phyloP scores from a whole-genome alignment of 35 echinoderm and acorn worm genomes.

The Heliocidaris erythrogramma region DNA sequence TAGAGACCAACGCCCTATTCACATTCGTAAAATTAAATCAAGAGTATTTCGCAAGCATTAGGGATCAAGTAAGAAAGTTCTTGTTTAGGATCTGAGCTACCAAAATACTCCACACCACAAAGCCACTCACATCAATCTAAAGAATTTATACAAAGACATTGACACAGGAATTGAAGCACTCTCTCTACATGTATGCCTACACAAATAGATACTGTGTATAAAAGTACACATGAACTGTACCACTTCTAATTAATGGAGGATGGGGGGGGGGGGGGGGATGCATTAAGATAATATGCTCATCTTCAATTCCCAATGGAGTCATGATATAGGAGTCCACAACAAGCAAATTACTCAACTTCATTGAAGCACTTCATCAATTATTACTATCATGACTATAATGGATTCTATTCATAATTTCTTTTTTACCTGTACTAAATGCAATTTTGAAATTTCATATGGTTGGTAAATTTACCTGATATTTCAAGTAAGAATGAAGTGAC shows the following conservation, averaged over 20 bases:
- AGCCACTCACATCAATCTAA: not conserved
- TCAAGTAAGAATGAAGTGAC: too few relatives aligned
- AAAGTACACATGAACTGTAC: not conserved
- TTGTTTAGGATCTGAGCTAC: not conserved
- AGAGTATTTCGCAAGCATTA: too few relatives aligned
- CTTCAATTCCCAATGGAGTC: not conserved
- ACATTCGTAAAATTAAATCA: not conserved
- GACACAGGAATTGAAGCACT: not conserved
- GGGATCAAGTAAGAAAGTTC: too few relatives aligned
- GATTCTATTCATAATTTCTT: too few relatives aligned
- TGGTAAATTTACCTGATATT: too few relatives aligned
- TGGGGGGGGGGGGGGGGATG: not conserved
- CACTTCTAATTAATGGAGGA: not conserved
- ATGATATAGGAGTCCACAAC: not conserved
- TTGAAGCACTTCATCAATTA: not conserved
- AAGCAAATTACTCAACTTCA: not conserved
- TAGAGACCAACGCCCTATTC: not conserved
- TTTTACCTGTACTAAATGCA: too few relatives aligned
- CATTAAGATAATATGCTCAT: not conserved
- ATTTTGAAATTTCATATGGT: too few relatives aligned
- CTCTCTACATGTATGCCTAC: not conserved
- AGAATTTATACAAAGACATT: not conserved
- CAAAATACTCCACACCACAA: not conserved
- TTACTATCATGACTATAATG: not conserved
- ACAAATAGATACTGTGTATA: not conserved